A percentile compares a stretch with the other conserved stretches of the same genome.
Evolutionary conservation across 2,888 invertebrate genomes (phyloP).

Genomic region (Chorisops tibialis): DNA sequence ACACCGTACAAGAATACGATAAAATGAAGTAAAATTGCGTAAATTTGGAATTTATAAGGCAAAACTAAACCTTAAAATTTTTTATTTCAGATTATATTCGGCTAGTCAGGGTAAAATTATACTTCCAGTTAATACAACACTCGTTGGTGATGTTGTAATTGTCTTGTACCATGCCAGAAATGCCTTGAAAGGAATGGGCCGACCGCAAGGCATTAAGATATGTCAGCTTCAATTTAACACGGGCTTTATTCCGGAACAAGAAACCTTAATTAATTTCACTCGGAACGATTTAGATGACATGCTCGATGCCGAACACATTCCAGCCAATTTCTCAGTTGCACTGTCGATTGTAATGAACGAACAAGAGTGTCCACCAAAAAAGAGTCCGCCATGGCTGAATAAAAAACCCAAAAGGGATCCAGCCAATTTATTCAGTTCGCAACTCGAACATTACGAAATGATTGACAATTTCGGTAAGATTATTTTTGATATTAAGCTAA

Average conservation of each 20-base stretch:
- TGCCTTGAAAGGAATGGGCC: slow-evolving; percentile 73
- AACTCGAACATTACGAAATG: slow-evolving; percentile 77
- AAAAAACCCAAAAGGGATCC: slow-evolving; percentile 60
- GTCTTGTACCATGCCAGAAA: slow-evolving; percentile 82
- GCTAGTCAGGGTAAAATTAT: slow-evolving; percentile 52
- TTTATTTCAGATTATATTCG: slow-evolving; percentile 41
- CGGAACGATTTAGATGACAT: slow-evolving; percentile 78
- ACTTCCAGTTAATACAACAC: slow-evolving; percentile 72
- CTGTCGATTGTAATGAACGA: slow-evolving; percentile 71
- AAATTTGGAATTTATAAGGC: neutral
- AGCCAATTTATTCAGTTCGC: slow-evolving; percentile 66
- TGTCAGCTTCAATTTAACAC: slow-evolving; percentile 87
- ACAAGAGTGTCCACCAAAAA: slow-evolving; percentile 63
- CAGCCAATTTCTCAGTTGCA: slow-evolving; percentile 65
- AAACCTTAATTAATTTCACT: slow-evolving; percentile 70
- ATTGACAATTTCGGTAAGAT: slow-evolving; percentile 67
- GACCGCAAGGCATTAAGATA: slow-evolving; percentile 79
- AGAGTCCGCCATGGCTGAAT: slow-evolving; percentile 73
- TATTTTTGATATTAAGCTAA: neutral
- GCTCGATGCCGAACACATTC: slow-evolving; percentile 68
- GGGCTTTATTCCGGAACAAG: slow-evolving; percentile 74
- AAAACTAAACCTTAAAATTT: neutral
- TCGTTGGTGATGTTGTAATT: slow-evolving; percentile 82
- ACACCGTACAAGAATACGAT: slow-evolving; percentile 87
- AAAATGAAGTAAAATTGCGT: slow-evolving; percentile 64